These are phyloP conservation scores for Agrilus biguttatus DNA, from an alignment of 2,888 invertebrate species.

Conservation along the genomic window DNA sequence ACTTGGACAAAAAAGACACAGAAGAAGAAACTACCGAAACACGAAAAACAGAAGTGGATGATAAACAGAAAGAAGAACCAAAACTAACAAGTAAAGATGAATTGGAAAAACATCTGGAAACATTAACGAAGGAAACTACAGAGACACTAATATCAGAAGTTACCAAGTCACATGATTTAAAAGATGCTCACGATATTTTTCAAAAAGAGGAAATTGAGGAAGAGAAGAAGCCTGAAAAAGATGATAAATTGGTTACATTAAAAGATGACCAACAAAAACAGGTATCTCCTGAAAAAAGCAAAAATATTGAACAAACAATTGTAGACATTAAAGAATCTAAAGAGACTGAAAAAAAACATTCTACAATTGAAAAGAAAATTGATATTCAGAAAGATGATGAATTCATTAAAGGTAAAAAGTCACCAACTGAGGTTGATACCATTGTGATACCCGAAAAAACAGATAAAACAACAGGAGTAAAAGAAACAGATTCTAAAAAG, in stretches of 20 bases:
- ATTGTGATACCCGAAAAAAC: not conserved
- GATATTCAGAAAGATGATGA: not conserved
- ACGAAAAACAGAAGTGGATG: not conserved
- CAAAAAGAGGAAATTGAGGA: not conserved
- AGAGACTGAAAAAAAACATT: not conserved
- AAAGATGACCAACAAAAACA: not conserved
- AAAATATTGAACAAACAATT: too few relatives aligned
- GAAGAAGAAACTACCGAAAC: not conserved
- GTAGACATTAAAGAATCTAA: not conserved
- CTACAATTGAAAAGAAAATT: not conserved
- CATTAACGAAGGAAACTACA: too few relatives aligned
- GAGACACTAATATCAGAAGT: too few relatives aligned
- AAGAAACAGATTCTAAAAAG: not conserved
- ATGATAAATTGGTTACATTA: not conserved
- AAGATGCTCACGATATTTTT: too few relatives aligned
- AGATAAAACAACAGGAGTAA: not conserved
- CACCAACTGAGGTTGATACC: too few relatives aligned
- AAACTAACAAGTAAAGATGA: not conserved
- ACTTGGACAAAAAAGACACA: slow-evolving; percentile 1
- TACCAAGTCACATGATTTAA: too few relatives aligned
- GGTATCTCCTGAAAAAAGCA: too few relatives aligned
- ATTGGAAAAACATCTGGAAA: not conserved
- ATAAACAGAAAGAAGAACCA: not conserved
- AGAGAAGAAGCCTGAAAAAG: slow-evolving; percentile 2
- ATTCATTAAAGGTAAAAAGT: not conserved